Evolutionary conservation across 2,888 invertebrate species (phyloP), one percentile per base, ranked within the genome.

Genomic region (Leptopterna dolabrata): DNA sequence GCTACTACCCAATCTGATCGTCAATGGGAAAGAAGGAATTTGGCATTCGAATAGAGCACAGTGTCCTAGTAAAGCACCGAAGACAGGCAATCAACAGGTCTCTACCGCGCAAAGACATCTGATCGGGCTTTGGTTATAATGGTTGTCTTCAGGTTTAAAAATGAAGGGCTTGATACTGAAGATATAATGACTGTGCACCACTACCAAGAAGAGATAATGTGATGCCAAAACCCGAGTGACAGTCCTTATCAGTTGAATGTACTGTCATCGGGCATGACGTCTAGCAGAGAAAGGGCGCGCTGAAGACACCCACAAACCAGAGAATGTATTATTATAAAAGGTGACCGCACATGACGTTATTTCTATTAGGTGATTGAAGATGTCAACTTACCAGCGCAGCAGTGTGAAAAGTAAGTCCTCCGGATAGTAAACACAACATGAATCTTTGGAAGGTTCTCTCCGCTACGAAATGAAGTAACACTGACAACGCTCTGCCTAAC

Each of bases 191-290:
- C 1, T 36, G 19, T 36, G 73, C 73, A 73, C 73, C 73, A 73
- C 73, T 16, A 19, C 73, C 36, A 36, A 36, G 41, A 13, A 73
- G 19, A 73, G 73, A 30, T 73, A 14, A 78, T 78, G 43, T 47
- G 63, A 81, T 55, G 55, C 81, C 63, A 43, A 27, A 45, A 70
- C 83, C 71, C 70, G 19, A 19, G 36, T 83, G 83, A 83, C 83
- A 83, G 63, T 83, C 43, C 83, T 83, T 83, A 70, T 83, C 70
- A 83, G 43, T 43, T n/a, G 30, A 29, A 83, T 83, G 29, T 83
- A 83, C 83, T 83, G 83, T 83, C 83, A 83, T 70, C 83, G 41
- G 71, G 83, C 24, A 70, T 41, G 83, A 51, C 81, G 51, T 78
- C 36, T 43, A 45, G 78, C 14, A 36, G 13, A n/a, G n/a, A 45